These are phyloP conservation scores for Campylorhamphus procurvoides DNA, from an alignment of 2,113 vertebrate genomes.

Conservation along the genomic window DNA sequence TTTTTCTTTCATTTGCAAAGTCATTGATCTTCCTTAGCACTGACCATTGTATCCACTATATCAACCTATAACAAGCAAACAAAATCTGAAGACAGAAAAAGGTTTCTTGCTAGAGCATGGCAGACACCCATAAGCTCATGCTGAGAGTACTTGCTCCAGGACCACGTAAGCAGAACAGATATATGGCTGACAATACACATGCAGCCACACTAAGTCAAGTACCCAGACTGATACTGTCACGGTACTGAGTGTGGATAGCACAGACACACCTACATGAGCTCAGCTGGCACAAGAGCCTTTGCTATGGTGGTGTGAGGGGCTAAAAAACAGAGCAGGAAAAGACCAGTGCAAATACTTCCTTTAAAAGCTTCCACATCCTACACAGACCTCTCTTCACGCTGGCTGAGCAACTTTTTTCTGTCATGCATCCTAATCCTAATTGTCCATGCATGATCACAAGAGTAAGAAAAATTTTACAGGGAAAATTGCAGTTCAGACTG, in stretches of 20 bases:
- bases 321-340: neutral
- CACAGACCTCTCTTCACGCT: neutral
- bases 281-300: neutral
- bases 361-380: neutral
- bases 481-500: neutral
- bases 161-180: rapidly evolving
- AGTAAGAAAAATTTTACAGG: neutral
- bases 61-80: neutral
- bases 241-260: rapidly evolving
- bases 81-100: neutral
- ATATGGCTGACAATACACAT: rapidly evolving
- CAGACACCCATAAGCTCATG: neutral
- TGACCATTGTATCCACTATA: neutral
- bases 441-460: neutral
- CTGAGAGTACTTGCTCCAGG: neutral
- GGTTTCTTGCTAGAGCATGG: neutral
- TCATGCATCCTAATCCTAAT: neutral
- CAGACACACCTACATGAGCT: neutral
- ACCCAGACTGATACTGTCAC: neutral
- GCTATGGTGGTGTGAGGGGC: neutral
- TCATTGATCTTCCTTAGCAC: neutral
- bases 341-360: neutral
- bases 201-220: rapidly evolving
- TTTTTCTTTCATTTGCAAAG: neutral
- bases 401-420: neutral